phyloP scores from a whole-genome alignment of 2,797 vertebrate species.

The Sebastes minor region DNA sequence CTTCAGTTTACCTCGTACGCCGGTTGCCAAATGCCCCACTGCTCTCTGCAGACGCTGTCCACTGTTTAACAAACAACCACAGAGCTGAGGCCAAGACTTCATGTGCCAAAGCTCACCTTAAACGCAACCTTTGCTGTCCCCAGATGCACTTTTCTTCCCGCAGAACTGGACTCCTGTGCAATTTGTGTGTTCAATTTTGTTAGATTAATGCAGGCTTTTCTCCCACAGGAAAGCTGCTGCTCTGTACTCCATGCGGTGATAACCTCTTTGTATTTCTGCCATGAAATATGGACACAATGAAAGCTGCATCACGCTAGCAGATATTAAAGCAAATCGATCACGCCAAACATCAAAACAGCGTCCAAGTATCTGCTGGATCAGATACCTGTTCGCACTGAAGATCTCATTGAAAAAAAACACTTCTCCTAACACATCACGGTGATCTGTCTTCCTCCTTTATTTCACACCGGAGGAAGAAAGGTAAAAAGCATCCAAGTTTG shows the following conservation, averaged over 20 bases:
- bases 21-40: conserved; percentile 61
- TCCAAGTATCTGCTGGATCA: conserved; percentile 23
- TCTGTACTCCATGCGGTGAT: background rate
- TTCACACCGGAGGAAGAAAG: conserved; percentile 47
- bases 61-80: conserved; percentile 74
- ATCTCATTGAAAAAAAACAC: conserved; percentile 31
- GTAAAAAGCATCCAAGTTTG: conserved; percentile 56
- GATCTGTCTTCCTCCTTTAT: conserved; percentile 14
- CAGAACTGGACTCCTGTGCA: conserved; percentile 33
- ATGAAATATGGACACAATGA: conserved; percentile 45
- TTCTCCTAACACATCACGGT: conserved; percentile 20
- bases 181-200: conserved; percentile 46
- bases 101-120: conserved; percentile 25
- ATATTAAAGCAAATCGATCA: conserved; percentile 45
- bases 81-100: conserved; percentile 25
- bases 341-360: background rate
- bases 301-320: conserved; percentile 14
- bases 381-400: conserved; percentile 17
- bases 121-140: conserved; percentile 41
- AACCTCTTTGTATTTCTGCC: conserved; percentile 11
- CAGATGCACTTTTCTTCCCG: conserved; percentile 52
- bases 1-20: conserved; percentile 80
- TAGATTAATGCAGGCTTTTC: conserved; percentile 38
- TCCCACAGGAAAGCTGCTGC: conserved; percentile 46
- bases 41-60: conserved; percentile 51